Percentiles rank a stretch among this genome's conserved stretches.
Conservation (phyloP, 2,888 invertebrate genomes). For the Hemicrepidius hirtus region DNA sequence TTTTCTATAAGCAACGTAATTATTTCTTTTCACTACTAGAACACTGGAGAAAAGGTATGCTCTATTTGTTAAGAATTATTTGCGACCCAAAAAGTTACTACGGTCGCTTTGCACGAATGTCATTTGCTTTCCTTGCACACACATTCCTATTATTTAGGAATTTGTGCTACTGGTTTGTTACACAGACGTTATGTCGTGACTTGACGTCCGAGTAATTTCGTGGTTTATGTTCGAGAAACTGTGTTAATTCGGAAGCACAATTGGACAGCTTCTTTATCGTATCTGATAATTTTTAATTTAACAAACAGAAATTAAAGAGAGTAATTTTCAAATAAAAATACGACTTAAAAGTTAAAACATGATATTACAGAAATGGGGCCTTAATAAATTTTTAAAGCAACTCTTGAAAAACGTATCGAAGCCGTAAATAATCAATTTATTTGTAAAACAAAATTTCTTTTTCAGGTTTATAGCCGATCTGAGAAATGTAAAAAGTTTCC, state of each 20-base stretch:
- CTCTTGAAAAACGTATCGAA: too few species aligned
- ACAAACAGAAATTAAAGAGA: too few species aligned
- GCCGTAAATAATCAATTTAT: too few species aligned
- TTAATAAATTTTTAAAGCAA: too few species aligned
- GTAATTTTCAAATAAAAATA: too few species aligned
- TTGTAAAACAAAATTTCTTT: neutral
- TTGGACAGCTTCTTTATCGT: constrained; percentile 15
- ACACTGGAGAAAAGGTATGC: constrained; percentile 1
- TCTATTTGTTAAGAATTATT: constrained; percentile 1
- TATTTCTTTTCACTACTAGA: neutral
- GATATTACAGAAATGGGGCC: too few species aligned
- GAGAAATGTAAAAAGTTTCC: neutral
- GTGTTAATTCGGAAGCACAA: constrained; percentile 25
- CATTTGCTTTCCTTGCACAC: constrained; percentile 19
- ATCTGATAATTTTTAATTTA: too few species aligned
- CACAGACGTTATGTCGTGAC: constrained; percentile 40
- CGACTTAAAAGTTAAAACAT: too few species aligned
- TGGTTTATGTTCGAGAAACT: constrained; percentile 32
- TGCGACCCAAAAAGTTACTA: neutral
- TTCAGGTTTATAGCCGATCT: neutral
- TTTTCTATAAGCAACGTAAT: too few species aligned
- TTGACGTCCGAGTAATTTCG: constrained; percentile 36
- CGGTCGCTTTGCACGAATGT: neutral
- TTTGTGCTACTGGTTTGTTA: constrained; percentile 43
- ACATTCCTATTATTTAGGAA: constrained; percentile 40